These are phyloP conservation scores for Clusia tigrina DNA, from an alignment of 2,888 invertebrate species.

Conservation along the genomic window DNA sequence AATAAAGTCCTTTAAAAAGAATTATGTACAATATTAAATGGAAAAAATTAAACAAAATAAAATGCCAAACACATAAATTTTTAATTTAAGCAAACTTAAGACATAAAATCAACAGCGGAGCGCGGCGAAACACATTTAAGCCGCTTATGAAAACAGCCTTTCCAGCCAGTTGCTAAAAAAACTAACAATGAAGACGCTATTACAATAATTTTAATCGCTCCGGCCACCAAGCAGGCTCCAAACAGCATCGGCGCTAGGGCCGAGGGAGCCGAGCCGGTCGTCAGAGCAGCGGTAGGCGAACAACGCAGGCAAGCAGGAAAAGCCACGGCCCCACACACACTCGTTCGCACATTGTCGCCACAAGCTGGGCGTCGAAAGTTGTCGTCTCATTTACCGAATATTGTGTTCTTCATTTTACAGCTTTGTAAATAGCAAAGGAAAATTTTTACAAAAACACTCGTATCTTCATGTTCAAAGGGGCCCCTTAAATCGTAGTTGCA, in stretches of 20 bases:
- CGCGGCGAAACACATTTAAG: constrained; percentile 22
- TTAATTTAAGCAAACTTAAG: constrained; percentile 28
- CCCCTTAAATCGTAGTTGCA: neutral
- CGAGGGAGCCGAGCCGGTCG: neutral
- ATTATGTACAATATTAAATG: too few species aligned
- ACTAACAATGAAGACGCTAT: neutral
- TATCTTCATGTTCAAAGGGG: neutral
- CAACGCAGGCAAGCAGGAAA: neutral
- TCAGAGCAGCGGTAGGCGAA: neutral
- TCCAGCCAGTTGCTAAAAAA: neutral
- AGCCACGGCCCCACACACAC: neutral
- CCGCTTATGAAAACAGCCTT: constrained; percentile 18
- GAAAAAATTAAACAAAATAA: too few species aligned
- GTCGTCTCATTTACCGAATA: constrained; percentile 9
- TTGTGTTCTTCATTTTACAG: constrained; percentile 5
- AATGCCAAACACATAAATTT: neutral
- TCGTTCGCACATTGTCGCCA: neutral
- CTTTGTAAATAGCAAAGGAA: neutral
- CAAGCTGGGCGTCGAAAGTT: neutral
- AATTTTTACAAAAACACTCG: neutral
- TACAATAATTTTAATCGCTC: neutral
- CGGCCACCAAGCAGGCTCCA: too few species aligned
- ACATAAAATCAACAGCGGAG: constrained; percentile 26
- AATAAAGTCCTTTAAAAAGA: too few species aligned
- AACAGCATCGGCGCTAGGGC: too few species aligned